These are phyloP conservation scores for Pardosa pseudoannulata DNA, from an alignment of 2,888 invertebrate genomes.

Conservation along the genomic window DNA sequence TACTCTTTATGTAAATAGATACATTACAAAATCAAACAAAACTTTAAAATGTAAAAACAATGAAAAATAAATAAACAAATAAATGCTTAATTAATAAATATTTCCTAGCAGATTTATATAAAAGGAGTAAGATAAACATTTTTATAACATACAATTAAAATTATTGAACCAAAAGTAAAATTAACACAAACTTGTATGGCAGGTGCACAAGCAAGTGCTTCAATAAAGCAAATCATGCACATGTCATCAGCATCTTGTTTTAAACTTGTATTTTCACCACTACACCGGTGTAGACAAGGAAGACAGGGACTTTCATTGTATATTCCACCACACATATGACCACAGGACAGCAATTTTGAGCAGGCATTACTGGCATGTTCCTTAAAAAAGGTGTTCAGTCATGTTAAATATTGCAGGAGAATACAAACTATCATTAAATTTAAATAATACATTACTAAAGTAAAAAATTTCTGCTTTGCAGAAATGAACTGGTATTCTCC, in stretches of 20 bases:
- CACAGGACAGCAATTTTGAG: conserved; percentile 88
- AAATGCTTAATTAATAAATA: too few relatives aligned
- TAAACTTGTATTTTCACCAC: conserved; percentile 79
- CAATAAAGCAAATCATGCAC: conserved; percentile 99
- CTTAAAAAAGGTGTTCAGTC: conserved; percentile 77
- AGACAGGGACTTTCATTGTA: conserved; percentile 88
- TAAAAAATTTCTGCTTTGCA: background rate
- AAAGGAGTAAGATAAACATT: too few relatives aligned
- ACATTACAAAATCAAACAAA: too few relatives aligned
- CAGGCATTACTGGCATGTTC: conserved; percentile 90
- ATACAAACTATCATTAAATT: background rate
- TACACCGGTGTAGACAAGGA: conserved; percentile 93
- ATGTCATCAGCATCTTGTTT: conserved; percentile 98
- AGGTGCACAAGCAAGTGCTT: conserved; percentile 95
- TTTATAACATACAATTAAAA: too few relatives aligned
- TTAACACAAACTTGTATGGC: conserved; percentile 85
- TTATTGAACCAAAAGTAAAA: background rate
- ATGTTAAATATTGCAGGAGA: background rate
- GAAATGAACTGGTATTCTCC: too few relatives aligned
- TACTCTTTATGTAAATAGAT: too few relatives aligned
- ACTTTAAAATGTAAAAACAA: too few relatives aligned
- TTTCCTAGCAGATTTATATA: too few relatives aligned
- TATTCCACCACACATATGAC: conserved; percentile 97
- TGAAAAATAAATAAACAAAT: too few relatives aligned
- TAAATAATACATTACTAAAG: background rate